phyloP scores from a whole-genome alignment of 2,797 vertebrate species.

The Champsocephalus esox region DNA sequence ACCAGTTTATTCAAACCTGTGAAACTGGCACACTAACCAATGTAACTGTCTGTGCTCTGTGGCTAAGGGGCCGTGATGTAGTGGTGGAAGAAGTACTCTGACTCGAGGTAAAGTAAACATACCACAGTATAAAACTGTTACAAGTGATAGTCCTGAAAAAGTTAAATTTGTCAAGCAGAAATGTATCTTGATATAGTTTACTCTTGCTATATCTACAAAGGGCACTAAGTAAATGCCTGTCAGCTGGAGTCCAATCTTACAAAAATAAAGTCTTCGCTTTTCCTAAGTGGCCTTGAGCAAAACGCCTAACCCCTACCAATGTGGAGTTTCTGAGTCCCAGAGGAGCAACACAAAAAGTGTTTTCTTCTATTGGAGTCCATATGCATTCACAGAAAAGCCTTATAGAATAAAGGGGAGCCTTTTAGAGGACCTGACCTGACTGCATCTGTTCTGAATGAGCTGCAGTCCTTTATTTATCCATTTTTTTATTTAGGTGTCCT shows the following conservation, averaged over 20 bases:
- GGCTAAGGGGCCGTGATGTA: background rate
- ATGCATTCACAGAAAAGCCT: conserved; percentile 13
- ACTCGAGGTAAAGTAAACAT: background rate
- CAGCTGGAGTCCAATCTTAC: background rate
- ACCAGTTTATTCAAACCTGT: conserved; percentile 31
- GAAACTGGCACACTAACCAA: conserved; percentile 11
- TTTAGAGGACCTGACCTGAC: conserved; percentile 7
- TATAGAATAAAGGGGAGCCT: background rate
- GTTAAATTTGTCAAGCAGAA: background rate
- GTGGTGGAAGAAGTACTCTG: background rate
- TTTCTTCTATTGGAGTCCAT: conserved; percentile 9
- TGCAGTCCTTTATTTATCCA: conserved; percentile 25
- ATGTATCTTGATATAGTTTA: background rate
- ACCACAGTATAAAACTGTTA: background rate
- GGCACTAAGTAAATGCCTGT: background rate
- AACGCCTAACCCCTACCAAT: background rate
- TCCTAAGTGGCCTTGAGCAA: background rate
- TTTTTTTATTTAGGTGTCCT: conserved; percentile 29
- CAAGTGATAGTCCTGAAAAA: background rate
- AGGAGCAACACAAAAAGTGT: background rate
- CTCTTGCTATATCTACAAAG: background rate
- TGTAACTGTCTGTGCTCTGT: background rate
- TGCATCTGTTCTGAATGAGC: conserved; percentile 23
- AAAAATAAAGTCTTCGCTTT: background rate
- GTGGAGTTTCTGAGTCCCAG: background rate